A percentile compares a stretch with the other conserved stretches of the same genome.
These are phyloP conservation scores for Leucophora obtusa DNA, from an alignment of 2,888 invertebrate genomes.

Conservation along the genomic window DNA sequence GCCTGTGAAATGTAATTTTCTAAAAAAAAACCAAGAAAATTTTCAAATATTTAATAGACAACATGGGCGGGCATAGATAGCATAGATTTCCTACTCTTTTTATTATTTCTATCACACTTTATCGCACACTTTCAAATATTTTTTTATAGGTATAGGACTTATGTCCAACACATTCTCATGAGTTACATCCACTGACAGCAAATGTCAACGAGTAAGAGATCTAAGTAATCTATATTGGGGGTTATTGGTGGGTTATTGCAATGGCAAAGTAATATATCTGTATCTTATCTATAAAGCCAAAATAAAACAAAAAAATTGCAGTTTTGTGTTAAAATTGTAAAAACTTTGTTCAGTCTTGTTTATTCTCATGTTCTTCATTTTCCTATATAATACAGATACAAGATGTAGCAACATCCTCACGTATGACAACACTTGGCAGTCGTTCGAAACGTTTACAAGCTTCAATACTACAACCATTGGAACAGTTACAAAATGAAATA, in stretches of 20 bases:
- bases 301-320: background rate
- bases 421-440: constrained; percentile 84
- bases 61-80: background rate
- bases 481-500: constrained; percentile 85
- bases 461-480: constrained; percentile 84
- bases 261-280: background rate
- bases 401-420: constrained; percentile 85
- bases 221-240: background rate
- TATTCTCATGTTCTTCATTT: background rate
- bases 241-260: background rate
- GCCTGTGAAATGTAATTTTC: constrained; percentile 28
- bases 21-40: background rate
- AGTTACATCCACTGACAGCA: too few relatives aligned
- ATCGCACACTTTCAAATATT: too few relatives aligned
- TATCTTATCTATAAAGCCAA: background rate
- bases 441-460: constrained; percentile 83
- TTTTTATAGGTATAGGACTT: too few relatives aligned
- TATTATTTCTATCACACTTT: too few relatives aligned
- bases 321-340: background rate
- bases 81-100: too few relatives aligned
- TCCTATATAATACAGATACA: constrained; percentile 78
- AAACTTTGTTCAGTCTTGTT: constrained; percentile 21
- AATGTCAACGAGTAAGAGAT: too few relatives aligned
- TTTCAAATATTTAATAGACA: constrained; percentile 9
- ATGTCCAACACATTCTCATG: too few relatives aligned